Conservation (phyloP, 2,797 vertebrate species). For the Phataginus tricuspis region DNA sequence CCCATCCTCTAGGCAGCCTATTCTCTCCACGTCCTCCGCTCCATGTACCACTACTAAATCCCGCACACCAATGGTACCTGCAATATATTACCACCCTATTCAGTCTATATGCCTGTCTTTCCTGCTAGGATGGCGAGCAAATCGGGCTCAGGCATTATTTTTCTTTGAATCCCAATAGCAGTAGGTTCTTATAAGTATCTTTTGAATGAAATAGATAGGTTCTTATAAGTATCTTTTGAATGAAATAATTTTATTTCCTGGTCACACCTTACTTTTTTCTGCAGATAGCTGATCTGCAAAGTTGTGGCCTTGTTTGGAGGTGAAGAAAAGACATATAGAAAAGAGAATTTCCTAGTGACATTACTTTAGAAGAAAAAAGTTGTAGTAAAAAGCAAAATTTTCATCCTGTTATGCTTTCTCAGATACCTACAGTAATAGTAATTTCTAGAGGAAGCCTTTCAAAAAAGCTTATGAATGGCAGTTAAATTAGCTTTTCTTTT, state of each 20-base stretch:
- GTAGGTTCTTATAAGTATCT: background rate
- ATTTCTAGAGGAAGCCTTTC: slow-evolving; percentile 57
- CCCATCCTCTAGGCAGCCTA: too few relatives aligned
- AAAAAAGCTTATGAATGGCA: slow-evolving; percentile 39
- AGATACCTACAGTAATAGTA: slow-evolving; percentile 35
- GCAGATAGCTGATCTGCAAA: background rate
- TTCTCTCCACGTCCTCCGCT: background rate
- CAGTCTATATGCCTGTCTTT: background rate
- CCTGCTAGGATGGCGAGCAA: background rate
- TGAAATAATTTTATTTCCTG: slow-evolving; percentile 10
- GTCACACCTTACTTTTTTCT: background rate
- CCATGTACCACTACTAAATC: background rate
- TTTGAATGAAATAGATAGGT: background rate
- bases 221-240: background rate
- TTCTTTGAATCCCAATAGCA: background rate
- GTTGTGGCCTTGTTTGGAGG: background rate
- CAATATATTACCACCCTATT: rapidly evolving
- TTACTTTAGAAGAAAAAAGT: background rate
- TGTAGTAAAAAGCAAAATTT: slow-evolving; percentile 34
- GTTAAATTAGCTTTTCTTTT: slow-evolving; percentile 55
- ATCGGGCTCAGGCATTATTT: background rate
- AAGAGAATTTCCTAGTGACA: background rate
- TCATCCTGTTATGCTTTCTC: slow-evolving; percentile 29
- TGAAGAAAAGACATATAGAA: background rate
- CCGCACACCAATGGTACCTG: rapidly evolving